Percentiles rank a stretch among this genome's conserved stretches.
Evolutionary conservation across 2,113 vertebrate genomes (phyloP).

Genomic region (Thunnus maccoyii): DNA sequence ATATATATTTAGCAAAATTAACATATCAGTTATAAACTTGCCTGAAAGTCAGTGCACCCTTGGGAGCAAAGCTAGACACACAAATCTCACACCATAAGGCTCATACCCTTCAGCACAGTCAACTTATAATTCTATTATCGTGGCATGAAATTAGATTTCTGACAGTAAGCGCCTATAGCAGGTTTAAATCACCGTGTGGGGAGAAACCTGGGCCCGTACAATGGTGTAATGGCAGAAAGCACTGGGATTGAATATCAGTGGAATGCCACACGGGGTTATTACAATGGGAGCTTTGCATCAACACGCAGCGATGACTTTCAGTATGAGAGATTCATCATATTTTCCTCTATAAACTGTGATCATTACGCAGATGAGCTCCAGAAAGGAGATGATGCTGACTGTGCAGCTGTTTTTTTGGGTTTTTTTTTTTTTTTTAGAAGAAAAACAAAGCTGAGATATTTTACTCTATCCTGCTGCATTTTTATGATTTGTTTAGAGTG

Average conservation of each 20-base stretch:
- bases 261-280: slow-evolving; percentile 27
- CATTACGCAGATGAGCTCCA: slow-evolving; percentile 22
- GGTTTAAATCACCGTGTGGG: slow-evolving; percentile 42
- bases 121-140: slow-evolving; percentile 42
- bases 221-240: slow-evolving; percentile 6
- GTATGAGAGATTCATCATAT: slow-evolving; percentile 5
- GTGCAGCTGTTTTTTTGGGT: no score
- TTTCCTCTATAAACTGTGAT: slow-evolving; percentile 11
- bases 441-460: not conserved
- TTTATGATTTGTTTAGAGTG: no score
- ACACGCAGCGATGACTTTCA: not conserved
- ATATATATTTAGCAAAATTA: not conserved
- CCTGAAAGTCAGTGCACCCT: slow-evolving; percentile 48
- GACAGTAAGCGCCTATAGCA: slow-evolving; percentile 42
- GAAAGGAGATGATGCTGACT: not conserved
- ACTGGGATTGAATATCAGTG: slow-evolving; percentile 14
- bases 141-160: slow-evolving; percentile 57
- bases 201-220: slow-evolving; percentile 12
- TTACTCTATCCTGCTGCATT: not conserved
- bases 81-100: slow-evolving; percentile 18
- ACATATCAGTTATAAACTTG: slow-evolving; percentile 10
- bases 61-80: slow-evolving; percentile 3
- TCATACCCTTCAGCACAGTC: slow-evolving; percentile 23
- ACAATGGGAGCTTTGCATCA: slow-evolving; percentile 25
- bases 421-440: not conserved